Percentiles rank a stretch among this genome's conserved stretches.
These are phyloP conservation scores for Emmelina monodactyla DNA, from an alignment of 2,888 invertebrate species.

Conservation along the genomic window DNA sequence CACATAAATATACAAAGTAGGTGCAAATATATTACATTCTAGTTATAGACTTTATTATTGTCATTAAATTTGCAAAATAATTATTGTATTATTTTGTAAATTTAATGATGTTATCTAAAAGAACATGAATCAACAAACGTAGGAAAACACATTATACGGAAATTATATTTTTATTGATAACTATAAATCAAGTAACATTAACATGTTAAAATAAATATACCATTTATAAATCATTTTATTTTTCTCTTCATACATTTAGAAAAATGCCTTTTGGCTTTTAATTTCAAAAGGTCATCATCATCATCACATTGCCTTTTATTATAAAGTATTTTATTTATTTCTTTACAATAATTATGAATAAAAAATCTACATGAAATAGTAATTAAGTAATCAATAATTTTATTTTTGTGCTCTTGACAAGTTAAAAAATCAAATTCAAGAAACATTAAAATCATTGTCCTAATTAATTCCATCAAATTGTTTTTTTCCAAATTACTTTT, in stretches of 20 bases:
- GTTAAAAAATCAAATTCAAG: slow-evolving; percentile 4
- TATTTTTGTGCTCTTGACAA: slow-evolving; percentile 4
- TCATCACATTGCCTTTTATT: slow-evolving; percentile 12
- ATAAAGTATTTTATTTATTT: slow-evolving; percentile 3
- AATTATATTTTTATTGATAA: too few relatives aligned
- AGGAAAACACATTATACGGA: too few relatives aligned
- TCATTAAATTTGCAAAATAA: too few relatives aligned
- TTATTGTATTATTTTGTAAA: too few relatives aligned
- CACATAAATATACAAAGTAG: background rate
- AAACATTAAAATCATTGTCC: slow-evolving; percentile 1
- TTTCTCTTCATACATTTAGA: slow-evolving; percentile 7
- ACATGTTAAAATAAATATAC: slow-evolving; percentile 2
- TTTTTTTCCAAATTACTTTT: background rate
- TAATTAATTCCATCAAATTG: slow-evolving; percentile 8
- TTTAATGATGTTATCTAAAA: background rate
- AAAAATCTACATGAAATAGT: slow-evolving; percentile 14
- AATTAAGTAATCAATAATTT: slow-evolving; percentile 7
- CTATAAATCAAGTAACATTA: too few relatives aligned
- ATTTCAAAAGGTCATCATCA: slow-evolving; percentile 6
- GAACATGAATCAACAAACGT: background rate
- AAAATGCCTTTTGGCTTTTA: slow-evolving; percentile 8
- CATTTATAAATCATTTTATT: slow-evolving; percentile 2
- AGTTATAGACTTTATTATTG: too few relatives aligned
- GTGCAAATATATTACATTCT: too few relatives aligned
- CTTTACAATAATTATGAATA: slow-evolving; percentile 13